Evolutionary conservation across 2,888 invertebrate species (phyloP).

Genomic region (Dryobotodes eremita): DNA sequence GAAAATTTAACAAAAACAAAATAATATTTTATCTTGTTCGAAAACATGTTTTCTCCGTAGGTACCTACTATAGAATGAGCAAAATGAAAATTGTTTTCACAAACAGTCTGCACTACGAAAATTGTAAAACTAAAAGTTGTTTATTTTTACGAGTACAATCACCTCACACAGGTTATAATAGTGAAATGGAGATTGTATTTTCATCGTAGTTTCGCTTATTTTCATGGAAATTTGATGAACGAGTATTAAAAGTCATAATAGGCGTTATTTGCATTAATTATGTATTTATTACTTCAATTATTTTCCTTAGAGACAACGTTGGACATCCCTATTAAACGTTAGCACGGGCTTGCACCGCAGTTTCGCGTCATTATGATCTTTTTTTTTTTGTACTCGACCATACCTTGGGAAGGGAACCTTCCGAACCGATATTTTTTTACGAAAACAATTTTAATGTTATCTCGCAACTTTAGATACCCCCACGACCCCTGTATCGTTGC

Average conservation of each 20-base stretch:
- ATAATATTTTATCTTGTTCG: not conserved
- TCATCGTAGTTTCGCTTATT: not conserved
- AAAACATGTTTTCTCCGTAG: constrained; percentile 32
- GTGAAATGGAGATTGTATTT: constrained; percentile 21
- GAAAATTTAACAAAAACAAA: constrained; percentile 7
- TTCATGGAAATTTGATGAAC: not conserved
- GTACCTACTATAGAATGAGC: constrained; percentile 17
- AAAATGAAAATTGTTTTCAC: constrained; percentile 33
- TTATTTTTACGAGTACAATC: constrained; percentile 47
- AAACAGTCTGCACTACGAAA: constrained; percentile 41
- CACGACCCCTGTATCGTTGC: too few relatives aligned
- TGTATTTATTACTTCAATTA: not conserved
- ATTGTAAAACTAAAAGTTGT: constrained; percentile 37
- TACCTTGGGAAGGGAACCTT: too few relatives aligned
- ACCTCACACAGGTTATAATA: constrained; percentile 15
- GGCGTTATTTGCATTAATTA: not conserved
- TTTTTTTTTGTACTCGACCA: too few relatives aligned
- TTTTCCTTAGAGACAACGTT: too few relatives aligned
- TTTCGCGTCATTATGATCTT: too few relatives aligned
- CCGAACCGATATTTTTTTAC: too few relatives aligned
- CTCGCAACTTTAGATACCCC: too few relatives aligned
- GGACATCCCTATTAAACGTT: too few relatives aligned
- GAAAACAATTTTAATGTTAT: too few relatives aligned
- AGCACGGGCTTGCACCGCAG: too few relatives aligned
- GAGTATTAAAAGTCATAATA: not conserved